Evolutionary conservation across 1,140 invertebrate species (phyloP), one percentile per base, ranked within the genome.

Genomic region (Caligus rogercresseyi): DNA sequence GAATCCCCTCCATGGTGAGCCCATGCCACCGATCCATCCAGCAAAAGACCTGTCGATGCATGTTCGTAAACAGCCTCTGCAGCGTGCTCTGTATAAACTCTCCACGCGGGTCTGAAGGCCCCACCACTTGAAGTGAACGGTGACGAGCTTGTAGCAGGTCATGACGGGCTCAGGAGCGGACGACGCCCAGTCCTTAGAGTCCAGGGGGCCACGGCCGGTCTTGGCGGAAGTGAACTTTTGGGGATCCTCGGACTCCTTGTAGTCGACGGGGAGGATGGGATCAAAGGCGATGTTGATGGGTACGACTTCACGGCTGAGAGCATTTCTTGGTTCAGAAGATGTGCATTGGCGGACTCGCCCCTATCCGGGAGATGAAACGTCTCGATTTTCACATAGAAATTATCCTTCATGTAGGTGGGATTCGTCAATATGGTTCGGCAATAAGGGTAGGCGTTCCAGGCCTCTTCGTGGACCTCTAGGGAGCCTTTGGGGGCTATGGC

Each of bases 361-460:
- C 87, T 84, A 74, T 97, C 95, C 54, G 80, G 80, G 69, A 89
- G 79, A 76, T 99, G 95, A 75, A 96, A 81, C 61, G 93, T 94
- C 77, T 98, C 94, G 75, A 98, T 90, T 71, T 86, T 83, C 70
- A 98, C 88, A 67, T 83, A 78, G 79, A 98, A 98, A 74, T 92
- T 92, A 53, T 96, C 89, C 77, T 98, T 95, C 95, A 99, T 98
- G 73, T 97, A 99, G 68, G 91, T 66, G 43, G 68, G 68, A 19
- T 69, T 69, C 74, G 86, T 88, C 69, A 96, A 85, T 68, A 96
- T 86, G 67, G 96, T 99, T 78, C 85, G 83, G 78, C 96, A 98
- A 75, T 98, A 99, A 3, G 96, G 96, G 78, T 98, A 99, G 21
- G 95, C 95, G 78, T 99, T 99, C 94, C 96, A 99, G 65, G 96